Conservation (phyloP, 1,140 invertebrate species). For the Diuraphis noxia region DNA sequence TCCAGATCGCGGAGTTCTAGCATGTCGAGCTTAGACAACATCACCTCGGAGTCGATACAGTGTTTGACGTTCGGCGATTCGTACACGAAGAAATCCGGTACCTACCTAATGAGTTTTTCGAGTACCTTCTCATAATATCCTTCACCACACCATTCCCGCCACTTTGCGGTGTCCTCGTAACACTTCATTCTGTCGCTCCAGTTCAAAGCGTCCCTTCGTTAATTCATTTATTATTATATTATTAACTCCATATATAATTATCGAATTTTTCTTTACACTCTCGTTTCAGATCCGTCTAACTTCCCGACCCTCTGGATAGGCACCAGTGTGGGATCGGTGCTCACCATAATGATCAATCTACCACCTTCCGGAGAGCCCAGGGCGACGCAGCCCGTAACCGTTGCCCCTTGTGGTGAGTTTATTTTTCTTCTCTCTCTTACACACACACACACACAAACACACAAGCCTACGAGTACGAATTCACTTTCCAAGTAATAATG, state of each 20-base stretch:
- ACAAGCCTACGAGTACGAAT: neutral
- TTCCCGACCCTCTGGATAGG: slow-evolving; percentile 93
- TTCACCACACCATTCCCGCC: neutral
- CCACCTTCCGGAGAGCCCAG: slow-evolving; percentile 77
- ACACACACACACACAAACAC: no score
- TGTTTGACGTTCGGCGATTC: slow-evolving; percentile 95
- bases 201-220: neutral
- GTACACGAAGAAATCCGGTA: slow-evolving; percentile 91
- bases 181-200: neutral
- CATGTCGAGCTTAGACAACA: slow-evolving; percentile 96
- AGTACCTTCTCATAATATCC: neutral
- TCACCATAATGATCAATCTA: slow-evolving; percentile 86
- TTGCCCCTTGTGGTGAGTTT: slow-evolving; percentile 82
- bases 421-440: neutral
- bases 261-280: neutral
- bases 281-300: slow-evolving; percentile 70
- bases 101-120: slow-evolving; percentile 44
- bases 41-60: slow-evolving; percentile 92
- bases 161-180: neutral
- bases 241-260: neutral
- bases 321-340: slow-evolving; percentile 91
- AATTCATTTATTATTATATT: neutral
- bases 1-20: slow-evolving; percentile 93
- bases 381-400: slow-evolving; percentile 79
- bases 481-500: neutral